Percentiles rank a stretch among this genome's conserved stretches.
These are phyloP conservation scores for Narcine bancroftii DNA, from an alignment of 2,113 vertebrate genomes.

Conservation along the genomic window DNA sequence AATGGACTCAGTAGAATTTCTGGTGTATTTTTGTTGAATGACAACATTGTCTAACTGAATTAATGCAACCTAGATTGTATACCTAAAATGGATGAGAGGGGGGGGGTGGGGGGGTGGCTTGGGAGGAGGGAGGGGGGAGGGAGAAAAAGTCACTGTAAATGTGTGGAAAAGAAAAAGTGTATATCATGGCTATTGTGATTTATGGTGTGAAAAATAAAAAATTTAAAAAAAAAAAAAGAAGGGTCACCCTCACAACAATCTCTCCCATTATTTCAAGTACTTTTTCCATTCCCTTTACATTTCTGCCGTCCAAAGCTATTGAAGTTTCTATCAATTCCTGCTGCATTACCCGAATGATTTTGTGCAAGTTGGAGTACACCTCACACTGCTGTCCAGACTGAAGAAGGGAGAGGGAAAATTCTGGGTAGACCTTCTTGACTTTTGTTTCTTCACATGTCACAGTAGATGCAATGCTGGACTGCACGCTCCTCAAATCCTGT, in stretches of 20 bases:
- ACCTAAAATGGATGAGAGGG: too few species aligned
- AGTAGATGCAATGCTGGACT: constrained; percentile 46
- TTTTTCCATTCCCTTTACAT: background rate
- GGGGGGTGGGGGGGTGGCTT: too few species aligned
- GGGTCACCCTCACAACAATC: background rate
- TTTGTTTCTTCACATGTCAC: constrained; percentile 49
- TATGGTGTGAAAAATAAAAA: too few species aligned
- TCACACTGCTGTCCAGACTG: constrained; percentile 74
- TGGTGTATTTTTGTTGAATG: too few species aligned
- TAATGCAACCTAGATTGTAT: too few species aligned
- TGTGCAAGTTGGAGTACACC: constrained; percentile 70
- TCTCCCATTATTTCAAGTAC: background rate
- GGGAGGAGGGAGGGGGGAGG: too few species aligned
- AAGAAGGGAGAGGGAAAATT: constrained; percentile 71
- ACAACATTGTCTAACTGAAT: too few species aligned
- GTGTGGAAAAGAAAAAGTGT: too few species aligned
- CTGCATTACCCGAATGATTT: constrained; percentile 72
- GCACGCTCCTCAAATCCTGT: constrained; percentile 57
- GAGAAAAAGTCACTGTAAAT: too few species aligned
- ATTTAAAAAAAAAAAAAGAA: too few species aligned
- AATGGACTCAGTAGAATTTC: too few species aligned
- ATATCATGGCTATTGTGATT: too few species aligned
- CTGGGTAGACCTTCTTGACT: constrained; percentile 51
- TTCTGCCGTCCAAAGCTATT: background rate
- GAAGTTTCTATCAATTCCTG: background rate